Evolutionary conservation across 2,888 invertebrate genomes (phyloP), one percentile per base, ranked within the genome.

Genomic region (Lacanobia oleracea): DNA sequence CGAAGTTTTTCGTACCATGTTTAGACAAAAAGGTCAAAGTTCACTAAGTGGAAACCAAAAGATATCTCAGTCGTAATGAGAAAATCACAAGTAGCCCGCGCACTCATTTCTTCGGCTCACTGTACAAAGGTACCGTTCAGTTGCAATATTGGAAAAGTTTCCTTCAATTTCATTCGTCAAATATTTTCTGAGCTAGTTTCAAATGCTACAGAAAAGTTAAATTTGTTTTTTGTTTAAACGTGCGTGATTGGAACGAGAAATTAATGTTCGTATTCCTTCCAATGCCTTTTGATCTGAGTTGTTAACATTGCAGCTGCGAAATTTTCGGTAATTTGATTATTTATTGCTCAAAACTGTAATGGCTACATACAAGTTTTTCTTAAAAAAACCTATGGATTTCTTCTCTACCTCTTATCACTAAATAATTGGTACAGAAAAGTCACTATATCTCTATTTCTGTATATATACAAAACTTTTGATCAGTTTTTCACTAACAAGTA

Each of bases 71-170:
- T 18, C 3, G 6, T 18, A 33, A 10, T 18, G 16, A 33, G 21
- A 37, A 37, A 10, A 63, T 18, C 7, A 4, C 53, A 21, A 53
- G 18, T 54, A 8, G 21, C 40, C 43, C 7, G 53, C 53, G 7
- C n/a, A 64, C 18, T 43, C 6, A 56, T 27, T 23, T 23, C 9
- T 51, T 61, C 1, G 16, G n/a, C 37, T 16, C 5, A 40, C 27
- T 61, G 64, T 69, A 69, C 62, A 16, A 48, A 65, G 40, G 69
- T 56, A 66, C 57, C 50, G 48, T 53, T 73, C 57, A 67, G 70
- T 60, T 79, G 80, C 80, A 79, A 75, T 79, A 79, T 79, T 79
- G 79, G 70, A 79, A 79, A 79, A 79, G 43, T 79, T 79, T 79
- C 18, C 56, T 67, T 79, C 75, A 64, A 79, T 78, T 78, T 75